Percentiles rank a stretch among this genome's conserved stretches.
phyloP scores from a whole-genome alignment of 2,888 invertebrate genomes.

The Drosophila longiperda region DNA sequence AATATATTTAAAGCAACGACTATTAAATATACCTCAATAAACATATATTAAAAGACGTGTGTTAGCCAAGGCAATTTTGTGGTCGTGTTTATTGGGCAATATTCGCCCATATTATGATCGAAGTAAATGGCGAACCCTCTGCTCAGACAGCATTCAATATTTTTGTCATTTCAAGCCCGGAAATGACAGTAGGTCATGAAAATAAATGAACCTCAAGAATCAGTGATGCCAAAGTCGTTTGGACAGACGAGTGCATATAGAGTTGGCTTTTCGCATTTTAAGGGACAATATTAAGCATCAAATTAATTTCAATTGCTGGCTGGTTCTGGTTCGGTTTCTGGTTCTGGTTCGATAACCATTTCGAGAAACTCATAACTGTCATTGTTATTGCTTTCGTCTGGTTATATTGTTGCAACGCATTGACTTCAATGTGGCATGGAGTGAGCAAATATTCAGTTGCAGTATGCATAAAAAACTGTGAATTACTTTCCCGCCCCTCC shows the following conservation, averaged over 20 bases:
- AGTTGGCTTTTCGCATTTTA: slow-evolving; percentile 19
- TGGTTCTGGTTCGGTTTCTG: not conserved
- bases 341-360: slow-evolving; percentile 21
- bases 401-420: slow-evolving; percentile 61
- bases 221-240: slow-evolving; percentile 4
- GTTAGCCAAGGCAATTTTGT: slow-evolving; percentile 19
- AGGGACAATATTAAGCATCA: slow-evolving; percentile 10
- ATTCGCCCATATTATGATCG: slow-evolving; percentile 56
- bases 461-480: slow-evolving; percentile 32
- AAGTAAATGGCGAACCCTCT: slow-evolving; percentile 33
- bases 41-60: not conserved
- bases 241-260: slow-evolving; percentile 22
- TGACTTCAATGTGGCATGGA: slow-evolving; percentile 63
- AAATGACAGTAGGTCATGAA: slow-evolving; percentile 27
- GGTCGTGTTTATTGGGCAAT: slow-evolving; percentile 49
- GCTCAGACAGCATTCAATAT: slow-evolving; percentile 17
- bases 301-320: slow-evolving; percentile 47
- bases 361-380: slow-evolving; percentile 65
- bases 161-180: slow-evolving; percentile 37
- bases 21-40: not conserved
- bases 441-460: slow-evolving; percentile 39
- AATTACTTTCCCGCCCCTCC: not conserved
- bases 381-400: slow-evolving; percentile 59
- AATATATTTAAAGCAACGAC: not conserved
- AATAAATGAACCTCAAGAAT: slow-evolving; percentile 51